phyloP scores from a whole-genome alignment of 1,140 invertebrate genomes.

The Spodoptera litura region DNA sequence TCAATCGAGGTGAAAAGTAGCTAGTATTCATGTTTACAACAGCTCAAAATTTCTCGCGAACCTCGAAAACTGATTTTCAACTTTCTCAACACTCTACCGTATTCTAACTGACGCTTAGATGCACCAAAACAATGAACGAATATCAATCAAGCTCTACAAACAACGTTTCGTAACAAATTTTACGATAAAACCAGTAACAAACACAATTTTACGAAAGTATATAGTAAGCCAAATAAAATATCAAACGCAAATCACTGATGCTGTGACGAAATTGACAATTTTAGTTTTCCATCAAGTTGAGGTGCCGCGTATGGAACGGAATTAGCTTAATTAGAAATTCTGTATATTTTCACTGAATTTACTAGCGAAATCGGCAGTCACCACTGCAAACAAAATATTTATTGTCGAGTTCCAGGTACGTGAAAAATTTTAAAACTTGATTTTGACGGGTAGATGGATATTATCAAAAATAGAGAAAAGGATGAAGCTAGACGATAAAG shows the following conservation, averaged over 20 bases:
- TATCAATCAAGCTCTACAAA: neutral
- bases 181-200: neutral
- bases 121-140: neutral
- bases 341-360: constrained; percentile 35
- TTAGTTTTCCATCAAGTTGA: neutral
- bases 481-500: neutral
- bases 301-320: constrained; percentile 1
- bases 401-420: constrained; percentile 36
- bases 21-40: constrained; percentile 57
- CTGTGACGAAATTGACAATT: neutral
- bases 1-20: constrained; percentile 70
- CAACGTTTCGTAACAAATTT: constrained; percentile 12
- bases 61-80: neutral
- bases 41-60: neutral
- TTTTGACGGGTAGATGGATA: no score
- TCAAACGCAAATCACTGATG: neutral
- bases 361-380: constrained; percentile 46
- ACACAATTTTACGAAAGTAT: constrained; percentile 5
- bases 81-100: neutral
- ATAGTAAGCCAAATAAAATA: neutral
- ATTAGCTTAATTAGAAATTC: constrained; percentile 36
- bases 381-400: constrained; percentile 49
- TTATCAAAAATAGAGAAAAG: neutral
- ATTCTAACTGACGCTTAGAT: no score
- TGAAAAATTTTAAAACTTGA: neutral